phyloP scores from a whole-genome alignment of 1,140 invertebrate genomes.

The Trichomalopsis sarcophagae region DNA sequence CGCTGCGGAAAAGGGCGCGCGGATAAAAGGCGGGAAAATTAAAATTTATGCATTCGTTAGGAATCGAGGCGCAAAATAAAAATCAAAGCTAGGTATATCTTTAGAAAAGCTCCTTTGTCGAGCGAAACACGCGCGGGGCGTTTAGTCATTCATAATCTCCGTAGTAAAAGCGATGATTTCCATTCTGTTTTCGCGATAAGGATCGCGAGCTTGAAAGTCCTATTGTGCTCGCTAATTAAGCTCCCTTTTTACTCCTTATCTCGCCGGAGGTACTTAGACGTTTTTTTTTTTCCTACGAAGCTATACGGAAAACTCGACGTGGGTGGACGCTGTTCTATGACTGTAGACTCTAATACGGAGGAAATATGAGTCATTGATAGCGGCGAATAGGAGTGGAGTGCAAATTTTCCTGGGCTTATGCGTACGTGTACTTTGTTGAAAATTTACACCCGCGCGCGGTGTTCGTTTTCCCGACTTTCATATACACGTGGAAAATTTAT shows the following conservation, averaged over 20 bases:
- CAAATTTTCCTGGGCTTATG: neutral
- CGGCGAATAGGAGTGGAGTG: neutral
- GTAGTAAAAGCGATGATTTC: neutral
- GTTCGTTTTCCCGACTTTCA: too few species aligned
- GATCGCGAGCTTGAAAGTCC: neutral
- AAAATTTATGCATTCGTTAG: conserved; percentile 31
- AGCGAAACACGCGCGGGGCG: too few species aligned
- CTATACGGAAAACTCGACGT: neutral
- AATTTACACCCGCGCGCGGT: too few species aligned
- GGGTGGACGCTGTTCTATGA: too few species aligned
- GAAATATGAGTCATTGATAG: neutral
- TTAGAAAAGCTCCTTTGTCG: neutral
- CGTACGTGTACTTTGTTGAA: too few species aligned
- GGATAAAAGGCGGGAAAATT: conserved; percentile 17
- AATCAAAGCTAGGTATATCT: conserved; percentile 8
- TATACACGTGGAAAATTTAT: too few species aligned
- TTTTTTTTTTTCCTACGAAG: too few species aligned
- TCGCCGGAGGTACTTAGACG: too few species aligned
- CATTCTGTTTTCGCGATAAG: neutral
- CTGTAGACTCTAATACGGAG: neutral
- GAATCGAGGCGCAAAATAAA: neutral
- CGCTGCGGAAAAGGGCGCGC: neutral
- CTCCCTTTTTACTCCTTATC: neutral
- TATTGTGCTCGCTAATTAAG: neutral
- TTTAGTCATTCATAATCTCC: neutral